Conservation (phyloP, 2,888 invertebrate species). For the Congeria kusceri region DNA sequence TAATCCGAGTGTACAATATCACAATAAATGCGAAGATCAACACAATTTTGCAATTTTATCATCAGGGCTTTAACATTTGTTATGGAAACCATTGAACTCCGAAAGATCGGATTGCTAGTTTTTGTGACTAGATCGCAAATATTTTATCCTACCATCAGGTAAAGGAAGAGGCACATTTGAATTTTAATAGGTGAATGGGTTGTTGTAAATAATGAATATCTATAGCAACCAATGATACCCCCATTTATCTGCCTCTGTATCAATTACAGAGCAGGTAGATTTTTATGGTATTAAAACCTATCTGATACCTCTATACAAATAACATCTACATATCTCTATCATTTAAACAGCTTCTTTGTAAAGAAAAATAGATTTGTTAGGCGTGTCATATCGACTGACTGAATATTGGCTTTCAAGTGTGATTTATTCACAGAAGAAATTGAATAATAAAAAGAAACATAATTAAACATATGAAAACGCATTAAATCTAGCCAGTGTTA, state of each 20-base stretch:
- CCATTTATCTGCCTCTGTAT: not conserved
- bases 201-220: conserved; percentile 5
- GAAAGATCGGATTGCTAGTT: conserved; percentile 9
- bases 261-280: not conserved
- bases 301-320: too few species aligned
- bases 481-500: too few species aligned
- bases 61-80: conserved; percentile 29
- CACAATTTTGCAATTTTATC: conserved; percentile 49
- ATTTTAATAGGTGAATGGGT: conserved; percentile 16
- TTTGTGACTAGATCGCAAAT: not conserved
- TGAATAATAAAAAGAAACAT: too few species aligned
- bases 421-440: too few species aligned
- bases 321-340: too few species aligned
- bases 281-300: too few species aligned
- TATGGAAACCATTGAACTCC: conserved; percentile 40
- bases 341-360: too few species aligned
- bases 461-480: too few species aligned
- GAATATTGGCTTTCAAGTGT: too few species aligned
- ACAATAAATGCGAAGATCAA: conserved; percentile 40
- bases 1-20: conserved; percentile 39
- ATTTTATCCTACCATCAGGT: not conserved
- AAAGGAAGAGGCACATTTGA: conserved; percentile 27
- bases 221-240: conserved; percentile 6
- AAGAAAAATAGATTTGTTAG: too few species aligned
- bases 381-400: too few species aligned